Evolutionary conservation across 2,888 invertebrate species (phyloP), one percentile per base, ranked within the genome.

Genomic region (Hesperia comma): DNA sequence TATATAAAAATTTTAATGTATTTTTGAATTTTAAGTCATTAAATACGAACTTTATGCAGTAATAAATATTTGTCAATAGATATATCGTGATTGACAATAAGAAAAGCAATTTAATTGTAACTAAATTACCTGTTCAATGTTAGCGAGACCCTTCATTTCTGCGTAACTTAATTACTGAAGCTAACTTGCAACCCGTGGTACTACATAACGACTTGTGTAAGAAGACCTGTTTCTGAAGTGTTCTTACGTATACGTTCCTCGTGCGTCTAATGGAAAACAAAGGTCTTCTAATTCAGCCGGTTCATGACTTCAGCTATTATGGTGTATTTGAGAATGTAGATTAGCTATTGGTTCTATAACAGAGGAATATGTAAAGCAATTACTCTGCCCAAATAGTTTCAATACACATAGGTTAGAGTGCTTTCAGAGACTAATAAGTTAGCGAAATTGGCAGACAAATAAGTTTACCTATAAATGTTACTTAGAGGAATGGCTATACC

Each of bases 291-390:
- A 73, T 55, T 70, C 82, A 82, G 90, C 74, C 71, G 77, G 69
- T 71, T 76, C 75, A 77, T 69, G 72, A 68, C 73, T 79, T 79
- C 80, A 75, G 79, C 80, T 83, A 84, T 84, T 83, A 83, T 78
- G 80, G 78, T 81, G 79, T 86, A 88, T 84, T 90, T 86, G 85
- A 85, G 79, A 85, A 91, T 88, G 90, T 85, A 91, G 89, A 91
- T 92, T 88, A 90, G 85, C 82, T 86, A 84, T 88, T 83, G 83
- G 84, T 85, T 85, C 86, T 84, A 82, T 82, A 81, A 75, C 79
- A 79, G 80, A 79, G 80, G 81, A 81, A 78, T 78, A 72, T 72
- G 73, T 78, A 83, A 88, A 89, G 86, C 85, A 88, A 91, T 90
- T 89, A 89, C 83, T 84, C 79, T 73, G 74, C 69, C 74, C 77